phyloP scores from a whole-genome alignment of 2,797 vertebrate species.

The Buphagus erythrorhynchus region DNA sequence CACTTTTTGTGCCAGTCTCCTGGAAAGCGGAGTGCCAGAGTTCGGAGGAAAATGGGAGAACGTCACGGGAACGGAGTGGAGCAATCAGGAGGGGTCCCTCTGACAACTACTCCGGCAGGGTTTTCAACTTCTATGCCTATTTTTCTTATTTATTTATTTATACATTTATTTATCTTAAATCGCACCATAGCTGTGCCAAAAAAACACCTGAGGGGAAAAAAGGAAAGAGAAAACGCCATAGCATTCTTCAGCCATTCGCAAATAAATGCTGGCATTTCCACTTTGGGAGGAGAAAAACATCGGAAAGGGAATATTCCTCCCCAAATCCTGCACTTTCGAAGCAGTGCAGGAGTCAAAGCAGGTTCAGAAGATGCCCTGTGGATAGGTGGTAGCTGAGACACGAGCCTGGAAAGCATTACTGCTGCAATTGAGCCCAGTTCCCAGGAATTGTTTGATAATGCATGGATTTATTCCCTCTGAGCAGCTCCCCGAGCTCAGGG shows the following conservation, averaged over 20 bases:
- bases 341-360: not conserved
- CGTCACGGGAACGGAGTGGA: not conserved
- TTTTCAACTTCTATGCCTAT: not conserved
- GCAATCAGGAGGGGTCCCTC: not conserved
- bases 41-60: constrained; percentile 23
- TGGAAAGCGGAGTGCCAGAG: constrained; percentile 16
- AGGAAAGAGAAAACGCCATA: not conserved
- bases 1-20: constrained; percentile 5
- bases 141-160: not conserved
- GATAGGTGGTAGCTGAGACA: not conserved
- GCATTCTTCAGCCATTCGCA: not conserved
- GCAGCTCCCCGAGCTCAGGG: not conserved
- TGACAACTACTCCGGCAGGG: not conserved
- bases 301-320: not conserved
- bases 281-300: not conserved
- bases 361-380: not conserved
- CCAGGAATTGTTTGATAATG: not conserved
- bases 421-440: not conserved
- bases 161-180: not conserved
- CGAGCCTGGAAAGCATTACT: not conserved
- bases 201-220: not conserved
- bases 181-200: not conserved
- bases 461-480: not conserved
- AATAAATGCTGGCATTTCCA: not conserved
- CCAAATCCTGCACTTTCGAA: fast-evolving